Base-by-base conservation (phyloP, 1,140 invertebrate genomes). In the Hormaphis cornu region DNA sequence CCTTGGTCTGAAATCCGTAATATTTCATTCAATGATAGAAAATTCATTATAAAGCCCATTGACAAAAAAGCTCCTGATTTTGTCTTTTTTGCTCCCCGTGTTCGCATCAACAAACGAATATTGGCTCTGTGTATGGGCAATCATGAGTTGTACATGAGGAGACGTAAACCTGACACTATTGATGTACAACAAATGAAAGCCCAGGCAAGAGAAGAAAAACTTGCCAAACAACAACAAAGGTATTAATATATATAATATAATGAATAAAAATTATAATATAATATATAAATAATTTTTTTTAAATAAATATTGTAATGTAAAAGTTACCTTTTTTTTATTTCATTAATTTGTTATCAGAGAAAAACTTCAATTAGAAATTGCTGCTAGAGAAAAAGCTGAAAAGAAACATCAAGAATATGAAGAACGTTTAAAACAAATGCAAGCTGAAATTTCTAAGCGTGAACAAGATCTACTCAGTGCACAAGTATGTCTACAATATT, bases 151-250 rank as follows among this genome's bases (percentile, higher is more conserved):
- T 97, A 94, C 77, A 95, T 97, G 90, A 79, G 92, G 72, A 80
- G 95, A 63, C 81, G 93, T 69, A 93, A 94, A 76, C 90, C 92
- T 0, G 93, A 96, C 76, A 89, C 92, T 0, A 93, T 96, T 87
- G 93, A 97, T 80, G 88, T 97, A 18, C 95, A 97, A 78, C 95
- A 97, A 79, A 97, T 97, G 95, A 97, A 97, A 80, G 89, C 92
- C 0, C 93, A 97, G 70, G 71, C 71, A 12, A 72, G 69, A n/a
- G 71, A 72, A 61, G 71, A 72, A 56, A 72, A 72, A 72, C 81
- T 88, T 70, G 89, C 91, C 50, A 92, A 92, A 79, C 93, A 97
- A 79, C 93, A 95, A 78, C 91, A 97, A 79, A 85, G 90, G 81
- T 83, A 82, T 24, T 56, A 33, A 33, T 33, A 9, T 6, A 6